These are phyloP conservation scores for Ophion obscuratus DNA, from an alignment of 2,888 invertebrate genomes.

Conservation along the genomic window DNA sequence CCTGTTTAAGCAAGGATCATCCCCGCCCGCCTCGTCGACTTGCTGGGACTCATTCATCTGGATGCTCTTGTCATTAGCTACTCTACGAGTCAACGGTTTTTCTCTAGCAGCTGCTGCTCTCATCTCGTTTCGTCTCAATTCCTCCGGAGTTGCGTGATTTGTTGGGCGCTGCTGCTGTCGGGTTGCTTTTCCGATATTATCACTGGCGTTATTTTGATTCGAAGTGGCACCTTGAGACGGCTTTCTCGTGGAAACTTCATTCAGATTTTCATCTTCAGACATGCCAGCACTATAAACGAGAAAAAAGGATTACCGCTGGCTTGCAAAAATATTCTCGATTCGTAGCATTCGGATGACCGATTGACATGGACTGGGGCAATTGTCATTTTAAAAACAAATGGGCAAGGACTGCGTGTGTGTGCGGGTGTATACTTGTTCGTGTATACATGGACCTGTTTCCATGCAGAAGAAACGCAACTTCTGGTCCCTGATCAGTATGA, in stretches of 20 bases:
- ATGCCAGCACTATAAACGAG: slow-evolving; percentile 11
- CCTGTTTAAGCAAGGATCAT: slow-evolving; percentile 72
- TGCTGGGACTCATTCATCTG: neutral
- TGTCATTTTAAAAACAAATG: slow-evolving; percentile 60
- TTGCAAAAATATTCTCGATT: too few species aligned
- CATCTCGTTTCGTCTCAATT: slow-evolving; percentile 44
- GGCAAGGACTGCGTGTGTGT: slow-evolving; percentile 1
- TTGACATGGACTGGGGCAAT: slow-evolving; percentile 22
- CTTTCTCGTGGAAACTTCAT: neutral
- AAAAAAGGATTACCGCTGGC: too few species aligned
- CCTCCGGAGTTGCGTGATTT: slow-evolving; percentile 20
- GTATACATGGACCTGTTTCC: too few species aligned
- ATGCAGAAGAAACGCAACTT: too few species aligned
- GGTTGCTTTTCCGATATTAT: slow-evolving; percentile 7
- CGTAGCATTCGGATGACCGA: neutral
- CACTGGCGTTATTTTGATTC: neutral
- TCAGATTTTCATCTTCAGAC: slow-evolving; percentile 33
- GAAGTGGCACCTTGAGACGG: neutral
- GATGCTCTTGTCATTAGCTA: slow-evolving; percentile 26
- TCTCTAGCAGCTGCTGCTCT: slow-evolving; percentile 18
- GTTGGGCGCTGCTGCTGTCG: neutral
- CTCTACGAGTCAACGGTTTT: slow-evolving; percentile 19
- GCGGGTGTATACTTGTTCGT: neutral
- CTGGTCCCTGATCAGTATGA: too few species aligned
- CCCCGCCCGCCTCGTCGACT: slow-evolving; percentile 65